Evolutionary conservation across 2,888 invertebrate species (phyloP).

Genomic region (Meganola albula): DNA sequence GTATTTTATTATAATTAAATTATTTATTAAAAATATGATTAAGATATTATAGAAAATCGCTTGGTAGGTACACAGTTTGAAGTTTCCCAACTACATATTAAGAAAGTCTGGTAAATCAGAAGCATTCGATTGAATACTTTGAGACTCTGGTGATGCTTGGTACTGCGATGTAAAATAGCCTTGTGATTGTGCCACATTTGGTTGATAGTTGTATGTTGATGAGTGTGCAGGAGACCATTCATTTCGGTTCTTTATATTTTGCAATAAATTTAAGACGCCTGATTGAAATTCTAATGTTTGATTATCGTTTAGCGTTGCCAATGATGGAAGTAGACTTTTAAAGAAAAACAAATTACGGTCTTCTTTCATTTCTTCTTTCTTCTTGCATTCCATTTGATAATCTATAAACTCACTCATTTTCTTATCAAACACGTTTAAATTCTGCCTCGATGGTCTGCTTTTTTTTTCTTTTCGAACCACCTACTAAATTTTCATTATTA

Average conservation of each 20-base stretch:
- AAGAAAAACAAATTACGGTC: slow-evolving; percentile 14
- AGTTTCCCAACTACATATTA: slow-evolving; percentile 23
- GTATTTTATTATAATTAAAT: slow-evolving; percentile 7
- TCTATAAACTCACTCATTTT: slow-evolving; percentile 14
- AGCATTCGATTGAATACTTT: slow-evolving; percentile 3
- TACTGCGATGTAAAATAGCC: slow-evolving; percentile 10
- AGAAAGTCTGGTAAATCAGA: slow-evolving; percentile 14
- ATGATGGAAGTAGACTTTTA: slow-evolving; percentile 11
- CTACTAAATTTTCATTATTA: slow-evolving; percentile 12
- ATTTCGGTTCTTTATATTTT: slow-evolving; percentile 10
- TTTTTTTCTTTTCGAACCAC: slow-evolving; percentile 7
- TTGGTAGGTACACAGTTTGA: slow-evolving; percentile 18
- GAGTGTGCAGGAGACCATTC: slow-evolving; percentile 7
- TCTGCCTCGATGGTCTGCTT: slow-evolving; percentile 7
- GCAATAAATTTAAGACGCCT: slow-evolving; percentile 11
- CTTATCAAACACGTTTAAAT: slow-evolving; percentile 7
- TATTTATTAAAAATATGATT: slow-evolving; percentile 7
- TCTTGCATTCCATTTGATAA: slow-evolving; percentile 15
- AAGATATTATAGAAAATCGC: slow-evolving; percentile 9
- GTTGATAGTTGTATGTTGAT: slow-evolving; percentile 8
- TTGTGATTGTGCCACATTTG: slow-evolving; percentile 5
- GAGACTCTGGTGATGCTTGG: slow-evolving; percentile 8
- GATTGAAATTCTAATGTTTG: slow-evolving; percentile 13
- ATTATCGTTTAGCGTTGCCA: slow-evolving; percentile 15
- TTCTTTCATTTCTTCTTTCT: slow-evolving; percentile 9